phyloP scores from a whole-genome alignment of 2,888 invertebrate genomes.

The Dicranocentrus wangi region DNA sequence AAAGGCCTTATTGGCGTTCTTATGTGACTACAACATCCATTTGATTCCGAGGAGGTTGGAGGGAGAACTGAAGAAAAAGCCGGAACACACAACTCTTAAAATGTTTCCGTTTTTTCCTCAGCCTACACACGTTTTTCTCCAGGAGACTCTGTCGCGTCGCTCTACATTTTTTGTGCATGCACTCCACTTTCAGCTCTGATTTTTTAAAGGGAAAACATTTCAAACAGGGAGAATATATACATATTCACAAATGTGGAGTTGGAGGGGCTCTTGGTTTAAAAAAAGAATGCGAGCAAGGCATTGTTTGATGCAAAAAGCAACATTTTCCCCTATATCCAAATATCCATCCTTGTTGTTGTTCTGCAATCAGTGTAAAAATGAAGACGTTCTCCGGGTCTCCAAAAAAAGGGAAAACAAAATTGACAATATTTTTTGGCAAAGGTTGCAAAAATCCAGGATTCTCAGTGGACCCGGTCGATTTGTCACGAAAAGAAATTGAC shows the following conservation, averaged over 20 bases:
- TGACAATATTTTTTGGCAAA: slow-evolving; percentile 56
- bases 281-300: not conserved
- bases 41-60: slow-evolving; percentile 15
- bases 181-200: too few species aligned
- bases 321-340: too few species aligned
- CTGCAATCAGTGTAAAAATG: slow-evolving; percentile 27
- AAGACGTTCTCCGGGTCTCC: slow-evolving; percentile 19
- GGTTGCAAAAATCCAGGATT: slow-evolving; percentile 21
- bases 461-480: slow-evolving; percentile 67
- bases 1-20: slow-evolving; percentile 48
- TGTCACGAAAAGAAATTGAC: slow-evolving; percentile 70
- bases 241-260: too few species aligned
- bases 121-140: not conserved
- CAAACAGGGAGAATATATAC: too few species aligned
- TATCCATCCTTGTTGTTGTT: too few species aligned
- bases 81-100: slow-evolving; percentile 63
- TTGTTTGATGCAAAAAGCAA: too few species aligned
- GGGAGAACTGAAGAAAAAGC: slow-evolving; percentile 24
- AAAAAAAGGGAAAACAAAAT: slow-evolving; percentile 25
- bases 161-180: too few species aligned
- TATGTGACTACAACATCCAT: slow-evolving; percentile 51
- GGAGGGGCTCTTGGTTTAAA: not conserved
- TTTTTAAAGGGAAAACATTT: too few species aligned
- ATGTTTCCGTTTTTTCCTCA: slow-evolving; percentile 53
- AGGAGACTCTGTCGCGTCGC: too few species aligned